phyloP scores from a whole-genome alignment of 2,113 vertebrate genomes.

The Nanorana parkeri region DNA sequence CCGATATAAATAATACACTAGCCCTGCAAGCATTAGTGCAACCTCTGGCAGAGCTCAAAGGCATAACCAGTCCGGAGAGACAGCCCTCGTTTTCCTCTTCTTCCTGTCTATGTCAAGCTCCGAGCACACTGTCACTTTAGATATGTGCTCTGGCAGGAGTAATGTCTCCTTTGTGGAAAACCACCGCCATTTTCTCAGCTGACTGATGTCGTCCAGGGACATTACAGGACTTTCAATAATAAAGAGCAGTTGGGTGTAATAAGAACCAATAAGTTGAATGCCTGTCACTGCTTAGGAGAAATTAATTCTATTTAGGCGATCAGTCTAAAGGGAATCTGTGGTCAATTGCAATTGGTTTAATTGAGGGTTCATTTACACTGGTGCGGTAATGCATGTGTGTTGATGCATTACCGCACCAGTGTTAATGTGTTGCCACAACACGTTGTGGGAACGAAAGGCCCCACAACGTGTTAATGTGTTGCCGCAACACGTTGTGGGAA shows the following conservation, averaged over 20 bases:
- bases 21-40: conserved; percentile 13
- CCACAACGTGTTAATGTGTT: too few species aligned
- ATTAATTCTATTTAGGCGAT: too few species aligned
- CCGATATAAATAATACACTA: conserved; percentile 21
- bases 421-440: too few species aligned
- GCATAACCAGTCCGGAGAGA: conserved; percentile 27
- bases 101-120: conserved; percentile 12
- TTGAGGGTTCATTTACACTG: too few species aligned
- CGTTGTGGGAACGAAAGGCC: too few species aligned
- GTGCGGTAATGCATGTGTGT: too few species aligned
- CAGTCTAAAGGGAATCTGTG: too few species aligned
- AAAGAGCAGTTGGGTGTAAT: background rate
- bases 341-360: too few species aligned
- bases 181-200: conserved; percentile 5
- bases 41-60: conserved; percentile 40
- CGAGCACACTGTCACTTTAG: conserved; percentile 39
- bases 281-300: too few species aligned
- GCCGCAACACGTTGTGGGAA: too few species aligned
- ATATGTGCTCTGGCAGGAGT: conserved; percentile 27
- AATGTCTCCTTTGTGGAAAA: conserved; percentile 27
- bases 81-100: conserved; percentile 3
- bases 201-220: background rate
- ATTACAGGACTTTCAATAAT: background rate
- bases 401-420: too few species aligned
- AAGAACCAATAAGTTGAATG: background rate